phyloP scores from a whole-genome alignment of 92 coral and sea anemone genomes.

The Epizoanthus scotinus region DNA sequence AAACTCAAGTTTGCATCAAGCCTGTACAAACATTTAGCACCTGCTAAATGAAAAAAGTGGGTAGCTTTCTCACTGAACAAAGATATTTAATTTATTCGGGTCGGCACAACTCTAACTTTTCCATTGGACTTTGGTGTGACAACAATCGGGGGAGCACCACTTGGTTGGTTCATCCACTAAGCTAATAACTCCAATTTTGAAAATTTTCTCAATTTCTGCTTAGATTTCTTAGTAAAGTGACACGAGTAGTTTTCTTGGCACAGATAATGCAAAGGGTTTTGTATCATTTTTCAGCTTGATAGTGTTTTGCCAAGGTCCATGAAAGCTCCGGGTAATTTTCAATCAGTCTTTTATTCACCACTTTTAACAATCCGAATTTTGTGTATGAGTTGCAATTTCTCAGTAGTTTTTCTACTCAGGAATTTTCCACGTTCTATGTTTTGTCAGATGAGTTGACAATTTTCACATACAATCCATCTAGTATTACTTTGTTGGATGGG shows the following conservation, averaged over 20 bases:
- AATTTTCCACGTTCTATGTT: constrained; percentile 35
- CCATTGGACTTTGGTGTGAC: constrained; percentile 52
- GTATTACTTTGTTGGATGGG: constrained; percentile 36
- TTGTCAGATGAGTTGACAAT: constrained; percentile 33
- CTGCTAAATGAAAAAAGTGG: constrained; percentile 54
- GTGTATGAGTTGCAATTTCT: constrained; percentile 43
- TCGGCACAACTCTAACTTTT: constrained; percentile 46
- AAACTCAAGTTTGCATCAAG: constrained; percentile 64
- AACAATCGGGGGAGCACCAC: constrained; percentile 46
- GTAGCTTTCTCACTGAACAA: constrained; percentile 51
- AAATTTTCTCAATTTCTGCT: constrained; percentile 46
- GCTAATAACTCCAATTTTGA: constrained; percentile 40
- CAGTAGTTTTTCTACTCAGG: constrained; percentile 49
- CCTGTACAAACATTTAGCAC: constrained; percentile 53
- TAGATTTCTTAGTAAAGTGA: constrained; percentile 44
- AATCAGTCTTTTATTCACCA: too few species aligned
- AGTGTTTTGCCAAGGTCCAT: constrained; percentile 52
- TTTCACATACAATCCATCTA: constrained; percentile 46
- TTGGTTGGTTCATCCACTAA: constrained; percentile 46
- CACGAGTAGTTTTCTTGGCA: constrained; percentile 47
- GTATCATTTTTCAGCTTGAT: constrained; percentile 51
- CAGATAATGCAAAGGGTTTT: constrained; percentile 53
- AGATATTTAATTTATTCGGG: constrained; percentile 51
- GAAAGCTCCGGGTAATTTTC: constrained; percentile 62
- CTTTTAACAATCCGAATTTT: constrained; percentile 33